Percentiles rank a stretch among this genome's conserved stretches.
Conservation (phyloP, 2,113 vertebrate genomes). For the Puma concolor region DNA sequence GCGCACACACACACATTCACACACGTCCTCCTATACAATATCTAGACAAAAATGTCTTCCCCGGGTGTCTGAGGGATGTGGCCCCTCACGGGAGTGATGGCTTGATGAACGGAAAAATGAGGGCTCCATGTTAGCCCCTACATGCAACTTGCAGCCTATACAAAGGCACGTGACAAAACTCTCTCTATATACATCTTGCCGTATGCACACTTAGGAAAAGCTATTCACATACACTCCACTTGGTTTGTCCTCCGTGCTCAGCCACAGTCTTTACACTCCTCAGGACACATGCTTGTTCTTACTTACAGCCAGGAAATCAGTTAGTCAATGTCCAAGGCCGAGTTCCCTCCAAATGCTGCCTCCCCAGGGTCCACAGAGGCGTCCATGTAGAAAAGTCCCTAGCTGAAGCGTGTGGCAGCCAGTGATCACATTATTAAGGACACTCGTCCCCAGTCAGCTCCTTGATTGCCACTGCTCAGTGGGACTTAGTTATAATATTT, state of each 20-base stretch:
- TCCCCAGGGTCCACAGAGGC: neutral
- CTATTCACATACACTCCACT: neutral
- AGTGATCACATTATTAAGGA: conserved; percentile 15
- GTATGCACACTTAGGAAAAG: neutral
- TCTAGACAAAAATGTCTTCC: neutral
- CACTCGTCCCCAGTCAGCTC: neutral
- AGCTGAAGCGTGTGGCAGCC: neutral
- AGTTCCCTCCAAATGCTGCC: neutral
- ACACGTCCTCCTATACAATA: neutral
- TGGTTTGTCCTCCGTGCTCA: neutral
- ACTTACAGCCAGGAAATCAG: conserved; percentile 4
- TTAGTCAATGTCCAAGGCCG: neutral
- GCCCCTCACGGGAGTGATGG: neutral
- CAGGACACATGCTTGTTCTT: neutral
- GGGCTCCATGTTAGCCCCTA: neutral
- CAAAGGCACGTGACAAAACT: neutral
- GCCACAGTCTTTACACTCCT: neutral
- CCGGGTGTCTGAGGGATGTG: neutral
- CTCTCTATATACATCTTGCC: neutral
- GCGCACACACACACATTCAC: neutral
- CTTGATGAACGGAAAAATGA: neutral
- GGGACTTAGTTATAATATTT: conserved; percentile 4
- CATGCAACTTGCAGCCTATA: neutral
- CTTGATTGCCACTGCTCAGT: neutral
- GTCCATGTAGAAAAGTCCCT: neutral